Base-by-base conservation (phyloP, 2,113 vertebrate species). In the Etheostoma spectabile region DNA sequence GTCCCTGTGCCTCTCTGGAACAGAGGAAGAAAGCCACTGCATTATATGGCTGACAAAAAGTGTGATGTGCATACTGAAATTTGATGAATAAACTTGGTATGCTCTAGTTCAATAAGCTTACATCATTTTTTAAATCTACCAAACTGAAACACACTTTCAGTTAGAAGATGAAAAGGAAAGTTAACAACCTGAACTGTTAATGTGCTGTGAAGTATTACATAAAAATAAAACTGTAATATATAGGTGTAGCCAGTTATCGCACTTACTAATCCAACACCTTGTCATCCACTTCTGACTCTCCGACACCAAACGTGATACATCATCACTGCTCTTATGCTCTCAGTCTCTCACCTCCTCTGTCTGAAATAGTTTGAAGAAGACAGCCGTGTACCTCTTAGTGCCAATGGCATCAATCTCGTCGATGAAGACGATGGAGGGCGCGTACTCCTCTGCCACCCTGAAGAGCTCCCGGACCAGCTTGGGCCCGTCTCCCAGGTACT, bases 371-470 rank as follows among this genome's bases (percentile, higher is more conserved):
- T 56, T 27, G 0, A 42, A 45, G 48, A 0, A 38, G 16, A 42
- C 1, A 5, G 27, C 15, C 27, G 22, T 16, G 38, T 93, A 99
- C 98, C 97, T 97, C 90, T 99, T 99, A 0, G 98, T 99, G 1
- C 98, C 98, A 4, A 99, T 99, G 82, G 98, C 97, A 8, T 99
- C 98, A 0, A 99, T 99, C 86, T 99, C 98, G 3, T 99, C 98
- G 0, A 99, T 99, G 92, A 99, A 99, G 90, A 99, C 98, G 1
- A 99, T 99, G 12, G 98, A 99, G 0, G 98, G 98, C 0, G 98
- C 97, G 0, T 99, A 97, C 56, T 99, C 98, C 85, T 99, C 98
- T 0, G 98, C 98, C 53, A 99, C 98, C 18, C 98, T 94, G 89
- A 99, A 99, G 60, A 99, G 93, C 68, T 99, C 98, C 0, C 98